A percentile compares a stretch with the other conserved stretches of the same genome.
phyloP scores from a whole-genome alignment of 2,888 invertebrate genomes.

The Epirrita christyi region DNA sequence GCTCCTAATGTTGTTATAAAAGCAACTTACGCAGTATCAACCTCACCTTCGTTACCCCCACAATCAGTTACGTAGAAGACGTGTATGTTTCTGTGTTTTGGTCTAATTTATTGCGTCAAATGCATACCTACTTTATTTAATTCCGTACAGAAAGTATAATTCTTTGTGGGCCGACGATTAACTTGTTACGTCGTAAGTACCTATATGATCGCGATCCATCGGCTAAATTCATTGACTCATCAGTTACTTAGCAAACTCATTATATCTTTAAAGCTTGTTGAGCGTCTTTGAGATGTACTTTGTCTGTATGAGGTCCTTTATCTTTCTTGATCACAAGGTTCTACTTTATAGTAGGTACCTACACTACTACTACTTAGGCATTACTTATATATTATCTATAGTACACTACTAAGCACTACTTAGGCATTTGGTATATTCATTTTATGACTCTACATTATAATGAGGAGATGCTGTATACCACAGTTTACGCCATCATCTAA shows the following conservation, averaged over 20 bases:
- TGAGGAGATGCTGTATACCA: too few species aligned
- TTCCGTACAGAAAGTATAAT: constrained; percentile 2
- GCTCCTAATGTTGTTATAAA: too few species aligned
- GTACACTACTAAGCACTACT: too few species aligned
- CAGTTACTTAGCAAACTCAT: constrained; percentile 4
- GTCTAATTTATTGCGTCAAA: neutral
- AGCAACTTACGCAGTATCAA: neutral
- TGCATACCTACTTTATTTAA: neutral
- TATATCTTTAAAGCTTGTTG: constrained; percentile 10
- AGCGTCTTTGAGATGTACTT: constrained; percentile 4
- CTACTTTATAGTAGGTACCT: too few species aligned
- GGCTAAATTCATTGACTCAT: constrained; percentile 11
- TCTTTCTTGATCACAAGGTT: neutral
- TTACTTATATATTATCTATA: too few species aligned
- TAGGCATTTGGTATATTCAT: too few species aligned
- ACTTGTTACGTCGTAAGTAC: neutral
- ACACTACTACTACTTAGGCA: neutral
- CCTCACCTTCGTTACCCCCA: neutral
- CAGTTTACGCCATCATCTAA: neutral
- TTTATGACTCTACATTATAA: too few species aligned
- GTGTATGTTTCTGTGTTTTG: neutral
- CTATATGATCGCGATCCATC: constrained; percentile 7
- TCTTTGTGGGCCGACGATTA: constrained; percentile 9
- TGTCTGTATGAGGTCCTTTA: constrained; percentile 1
- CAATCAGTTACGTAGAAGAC: neutral